These are phyloP conservation scores for Odontothrips loti DNA, from an alignment of 2,888 invertebrate genomes.

Conservation along the genomic window DNA sequence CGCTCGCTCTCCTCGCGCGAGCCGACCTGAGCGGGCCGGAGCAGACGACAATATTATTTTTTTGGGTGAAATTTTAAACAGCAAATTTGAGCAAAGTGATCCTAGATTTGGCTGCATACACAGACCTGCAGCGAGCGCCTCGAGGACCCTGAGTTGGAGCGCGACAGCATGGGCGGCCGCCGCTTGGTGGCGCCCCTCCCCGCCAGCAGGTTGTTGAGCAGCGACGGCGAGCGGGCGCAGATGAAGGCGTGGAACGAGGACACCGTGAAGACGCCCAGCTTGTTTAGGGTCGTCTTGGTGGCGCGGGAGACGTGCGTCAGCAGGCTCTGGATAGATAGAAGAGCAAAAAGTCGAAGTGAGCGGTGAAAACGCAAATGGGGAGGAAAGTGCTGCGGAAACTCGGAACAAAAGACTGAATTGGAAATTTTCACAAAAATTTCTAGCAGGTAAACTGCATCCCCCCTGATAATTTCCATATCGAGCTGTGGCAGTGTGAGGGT, in stretches of 20 bases:
- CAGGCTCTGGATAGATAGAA: slow-evolving; percentile 68
- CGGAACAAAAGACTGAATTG: neutral
- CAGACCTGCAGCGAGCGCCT: slow-evolving; percentile 77
- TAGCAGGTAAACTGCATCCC: no score
- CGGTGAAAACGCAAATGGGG: no score
- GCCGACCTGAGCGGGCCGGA: neutral
- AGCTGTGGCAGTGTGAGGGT: no score
- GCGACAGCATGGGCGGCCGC: slow-evolving; percentile 80
- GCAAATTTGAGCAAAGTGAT: no score
- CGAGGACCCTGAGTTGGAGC: slow-evolving; percentile 84
- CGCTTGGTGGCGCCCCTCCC: slow-evolving; percentile 88
- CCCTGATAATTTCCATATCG: no score
- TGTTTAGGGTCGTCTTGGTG: slow-evolving; percentile 90
- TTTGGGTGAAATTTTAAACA: no score
- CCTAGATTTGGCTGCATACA: no score
- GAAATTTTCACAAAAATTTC: no score
- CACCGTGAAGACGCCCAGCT: slow-evolving; percentile 94
- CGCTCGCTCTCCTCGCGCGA: slow-evolving; percentile 84
- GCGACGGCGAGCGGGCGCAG: slow-evolving; percentile 89
- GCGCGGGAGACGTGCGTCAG: slow-evolving; percentile 91
- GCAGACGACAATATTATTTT: no score
- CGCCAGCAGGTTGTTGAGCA: slow-evolving; percentile 85
- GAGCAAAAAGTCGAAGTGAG: neutral
- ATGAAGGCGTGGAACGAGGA: slow-evolving; percentile 98
- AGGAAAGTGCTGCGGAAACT: neutral